Base-by-base conservation (phyloP, 2,797 vertebrate species). In the Neosilurus hyrtlii region DNA sequence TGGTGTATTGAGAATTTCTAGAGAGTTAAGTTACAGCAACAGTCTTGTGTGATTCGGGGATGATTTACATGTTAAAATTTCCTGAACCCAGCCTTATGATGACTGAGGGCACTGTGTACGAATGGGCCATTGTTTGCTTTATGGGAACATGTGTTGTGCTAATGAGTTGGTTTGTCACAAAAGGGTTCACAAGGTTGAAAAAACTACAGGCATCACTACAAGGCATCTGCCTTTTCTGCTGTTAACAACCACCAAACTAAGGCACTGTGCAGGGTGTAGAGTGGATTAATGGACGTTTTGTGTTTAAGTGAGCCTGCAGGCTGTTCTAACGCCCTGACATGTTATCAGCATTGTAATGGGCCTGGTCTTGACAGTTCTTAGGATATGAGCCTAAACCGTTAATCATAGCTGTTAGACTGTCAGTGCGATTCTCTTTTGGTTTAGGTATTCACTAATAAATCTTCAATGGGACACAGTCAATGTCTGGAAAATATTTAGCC, bases 291-390 rank as follows among this genome's bases (percentile, higher is more conserved):
- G 61, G 76, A 65, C 61, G 2, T 52, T 65, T 52, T 51, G 49
- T 79, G 76, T 52, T 79, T 35, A 79, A 79, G 61, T 79, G 76
- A 65, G 76, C 76, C 76, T 65, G 43, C 49, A 65, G 76, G 76
- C 76, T 66, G 43, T 79, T 66, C n/a, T 65, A 52, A 79, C 61
- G 61, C 76, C 62, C 76, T 52, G 61, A 79, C 76, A 65, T 79
- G 61, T 79, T 65, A 52, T 66, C 76, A 52, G 61, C 76, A 79
- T 65, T 79, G 75, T 78, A 78, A 78, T 78, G 59, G 37, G 75
- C 75, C 59, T 37, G 59, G 59, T 37, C 59, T 63, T 26, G 61
- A 79, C 76, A 79, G 61, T 79, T 79, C 62, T 65, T 30, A 79
- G 76, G 76, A 79, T 54, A 79, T 79, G 37, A 65, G 24, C 76